Conservation (phyloP, 2,888 invertebrate species). For the Chaitophorus viminalis region DNA sequence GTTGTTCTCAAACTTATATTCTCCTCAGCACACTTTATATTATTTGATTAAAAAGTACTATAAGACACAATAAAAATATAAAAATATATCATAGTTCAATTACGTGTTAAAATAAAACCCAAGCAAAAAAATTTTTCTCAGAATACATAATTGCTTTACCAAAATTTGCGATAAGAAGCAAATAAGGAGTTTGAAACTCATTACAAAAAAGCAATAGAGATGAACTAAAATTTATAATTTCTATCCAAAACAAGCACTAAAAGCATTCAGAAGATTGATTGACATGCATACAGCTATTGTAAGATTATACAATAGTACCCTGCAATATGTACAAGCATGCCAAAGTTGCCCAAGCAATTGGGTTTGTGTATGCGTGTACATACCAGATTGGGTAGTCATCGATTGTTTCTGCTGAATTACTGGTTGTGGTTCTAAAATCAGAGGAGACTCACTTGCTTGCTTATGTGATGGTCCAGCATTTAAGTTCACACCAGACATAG, state of each 20-base stretch:
- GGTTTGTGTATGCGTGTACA: constrained; percentile 58
- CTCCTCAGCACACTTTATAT: no score
- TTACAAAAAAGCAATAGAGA: background rate
- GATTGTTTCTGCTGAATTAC: constrained; percentile 56
- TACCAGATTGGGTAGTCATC: constrained; percentile 59
- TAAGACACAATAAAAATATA: no score
- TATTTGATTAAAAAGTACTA: no score
- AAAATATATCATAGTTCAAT: no score
- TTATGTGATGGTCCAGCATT: constrained; percentile 59
- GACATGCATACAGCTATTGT: constrained; percentile 26
- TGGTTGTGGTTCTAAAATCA: constrained; percentile 55
- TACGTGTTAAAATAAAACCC: no score
- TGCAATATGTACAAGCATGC: constrained; percentile 62
- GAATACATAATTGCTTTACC: no score
- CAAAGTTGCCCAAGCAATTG: constrained; percentile 55
- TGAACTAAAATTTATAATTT: no score
- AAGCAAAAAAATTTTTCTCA: no score
- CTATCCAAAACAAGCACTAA: background rate
- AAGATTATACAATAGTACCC: constrained; percentile 46
- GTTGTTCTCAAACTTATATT: no score
- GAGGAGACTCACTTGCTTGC: constrained; percentile 61
- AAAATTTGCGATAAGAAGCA: background rate
- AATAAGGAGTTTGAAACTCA: background rate
- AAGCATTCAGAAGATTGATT: background rate
- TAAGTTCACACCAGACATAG: constrained; percentile 61